Conservation (phyloP, 2,797 vertebrate genomes). For the Acestrorhynchus altus region DNA sequence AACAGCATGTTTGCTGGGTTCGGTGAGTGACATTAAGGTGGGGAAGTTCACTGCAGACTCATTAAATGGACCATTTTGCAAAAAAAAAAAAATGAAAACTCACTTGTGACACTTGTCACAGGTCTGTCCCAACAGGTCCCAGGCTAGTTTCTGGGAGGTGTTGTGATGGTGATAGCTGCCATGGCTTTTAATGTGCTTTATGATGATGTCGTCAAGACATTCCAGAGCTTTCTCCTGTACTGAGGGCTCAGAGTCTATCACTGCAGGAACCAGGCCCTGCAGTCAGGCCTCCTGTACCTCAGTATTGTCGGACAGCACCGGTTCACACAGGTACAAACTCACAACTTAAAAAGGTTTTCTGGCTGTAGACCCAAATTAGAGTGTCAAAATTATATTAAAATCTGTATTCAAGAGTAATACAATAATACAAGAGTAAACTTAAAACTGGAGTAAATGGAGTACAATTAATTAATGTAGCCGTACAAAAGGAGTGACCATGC, state of each 20-base stretch:
- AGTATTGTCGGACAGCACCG: constrained; percentile 78
- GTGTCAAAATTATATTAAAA: too few species aligned
- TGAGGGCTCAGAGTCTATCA: constrained; percentile 86
- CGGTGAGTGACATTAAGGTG: too few species aligned
- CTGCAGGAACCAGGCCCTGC: constrained; percentile 82
- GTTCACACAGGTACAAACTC: background rate
- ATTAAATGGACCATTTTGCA: too few species aligned
- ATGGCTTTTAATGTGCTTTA: constrained; percentile 80
- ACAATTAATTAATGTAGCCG: too few species aligned
- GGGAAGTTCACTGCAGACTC: too few species aligned
- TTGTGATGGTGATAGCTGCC: constrained; percentile 63
- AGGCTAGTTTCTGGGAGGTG: constrained; percentile 80
- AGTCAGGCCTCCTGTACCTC: constrained; percentile 89
- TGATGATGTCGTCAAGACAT: constrained; percentile 83
- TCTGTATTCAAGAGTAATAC: too few species aligned
- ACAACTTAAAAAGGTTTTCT: background rate
- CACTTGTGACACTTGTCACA: constrained; percentile 84
- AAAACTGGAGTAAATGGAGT: too few species aligned
- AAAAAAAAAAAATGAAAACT: too few species aligned
- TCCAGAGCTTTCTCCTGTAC: constrained; percentile 93
- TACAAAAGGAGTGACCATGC: too few species aligned
- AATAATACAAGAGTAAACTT: too few species aligned
- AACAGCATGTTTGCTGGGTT: too few species aligned
- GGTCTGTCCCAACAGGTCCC: constrained; percentile 87
- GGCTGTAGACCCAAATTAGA: too few species aligned